Percentiles rank a stretch among this genome's conserved stretches.
phyloP scores from a whole-genome alignment of 2,113 vertebrate species.

The Entelurus aequoreus region DNA sequence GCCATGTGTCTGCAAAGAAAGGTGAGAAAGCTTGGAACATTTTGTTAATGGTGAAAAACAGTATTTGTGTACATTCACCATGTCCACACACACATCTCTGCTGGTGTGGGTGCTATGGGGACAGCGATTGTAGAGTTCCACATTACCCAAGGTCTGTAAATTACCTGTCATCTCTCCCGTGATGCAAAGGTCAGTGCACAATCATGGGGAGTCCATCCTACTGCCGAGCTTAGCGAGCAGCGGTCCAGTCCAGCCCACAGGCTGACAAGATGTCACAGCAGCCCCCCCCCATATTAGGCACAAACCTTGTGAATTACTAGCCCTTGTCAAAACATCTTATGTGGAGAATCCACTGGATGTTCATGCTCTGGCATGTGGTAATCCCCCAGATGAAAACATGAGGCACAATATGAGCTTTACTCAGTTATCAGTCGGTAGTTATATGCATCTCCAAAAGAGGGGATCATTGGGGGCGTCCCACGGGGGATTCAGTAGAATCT shows the following conservation, averaged over 20 bases:
- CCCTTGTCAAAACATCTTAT: slow-evolving; percentile 50
- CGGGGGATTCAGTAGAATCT: too few species aligned
- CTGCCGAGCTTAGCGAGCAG: slow-evolving; percentile 55
- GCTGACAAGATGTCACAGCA: slow-evolving; percentile 70
- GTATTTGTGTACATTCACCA: too few species aligned
- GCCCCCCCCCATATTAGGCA: slow-evolving; percentile 60
- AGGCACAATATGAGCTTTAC: slow-evolving; percentile 1
- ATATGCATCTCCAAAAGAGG: too few species aligned
- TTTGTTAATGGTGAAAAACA: not conserved
- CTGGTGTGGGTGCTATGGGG: slow-evolving; percentile 41
- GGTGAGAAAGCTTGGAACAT: slow-evolving; percentile 14
- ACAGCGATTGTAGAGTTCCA: slow-evolving; percentile 64
- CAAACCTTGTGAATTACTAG: slow-evolving; percentile 44
- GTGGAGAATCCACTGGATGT: slow-evolving; percentile 17
- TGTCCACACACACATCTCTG: slow-evolving; percentile 13
- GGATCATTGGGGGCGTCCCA: too few species aligned
- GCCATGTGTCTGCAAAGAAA: slow-evolving; percentile 10
- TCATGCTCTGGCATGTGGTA: slow-evolving; percentile 1
- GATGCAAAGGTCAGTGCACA: slow-evolving; percentile 81
- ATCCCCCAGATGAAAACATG: not conserved
- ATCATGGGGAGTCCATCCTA: slow-evolving; percentile 78
- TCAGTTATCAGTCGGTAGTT: too few species aligned
- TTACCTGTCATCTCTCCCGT: slow-evolving; percentile 81
- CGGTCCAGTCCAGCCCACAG: slow-evolving; percentile 60
- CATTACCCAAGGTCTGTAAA: slow-evolving; percentile 70